phyloP scores from a whole-genome alignment of 2,888 invertebrate species.

The Eupithecia tripunctaria region DNA sequence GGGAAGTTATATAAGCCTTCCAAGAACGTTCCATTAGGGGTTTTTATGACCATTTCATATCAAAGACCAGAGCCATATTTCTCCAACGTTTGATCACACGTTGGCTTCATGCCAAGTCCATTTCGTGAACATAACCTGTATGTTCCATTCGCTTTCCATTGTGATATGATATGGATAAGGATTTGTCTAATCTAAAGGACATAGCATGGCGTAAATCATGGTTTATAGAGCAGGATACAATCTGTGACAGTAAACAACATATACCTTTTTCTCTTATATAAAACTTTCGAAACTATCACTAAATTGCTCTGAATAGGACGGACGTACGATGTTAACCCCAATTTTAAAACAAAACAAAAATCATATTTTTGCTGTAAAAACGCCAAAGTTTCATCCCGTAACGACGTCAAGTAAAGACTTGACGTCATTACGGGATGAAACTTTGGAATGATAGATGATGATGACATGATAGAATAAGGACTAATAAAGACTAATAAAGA shows the following conservation, averaged over 20 bases:
- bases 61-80: constrained; percentile 29
- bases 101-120: constrained; percentile 31
- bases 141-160: background rate
- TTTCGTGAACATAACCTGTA: constrained; percentile 26
- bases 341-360: no score
- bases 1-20: constrained; percentile 4
- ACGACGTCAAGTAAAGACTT: no score
- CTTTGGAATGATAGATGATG: no score
- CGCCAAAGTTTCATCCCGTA: no score
- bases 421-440: no score
- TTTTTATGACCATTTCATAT: constrained; percentile 26
- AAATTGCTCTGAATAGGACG: no score
- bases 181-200: constrained; percentile 18
- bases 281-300: no score
- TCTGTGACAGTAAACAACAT: background rate
- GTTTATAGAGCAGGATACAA: constrained; percentile 19
- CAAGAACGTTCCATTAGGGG: constrained; percentile 4
- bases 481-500: no score
- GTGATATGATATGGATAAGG: constrained; percentile 14
- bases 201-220: constrained; percentile 22
- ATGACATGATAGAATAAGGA: no score
- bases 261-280: background rate
- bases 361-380: no score
- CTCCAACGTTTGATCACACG: constrained; percentile 38
- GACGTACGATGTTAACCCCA: no score